phyloP scores from a whole-genome alignment of 2,113 vertebrate species.

The Pygoscelis antarcticus region DNA sequence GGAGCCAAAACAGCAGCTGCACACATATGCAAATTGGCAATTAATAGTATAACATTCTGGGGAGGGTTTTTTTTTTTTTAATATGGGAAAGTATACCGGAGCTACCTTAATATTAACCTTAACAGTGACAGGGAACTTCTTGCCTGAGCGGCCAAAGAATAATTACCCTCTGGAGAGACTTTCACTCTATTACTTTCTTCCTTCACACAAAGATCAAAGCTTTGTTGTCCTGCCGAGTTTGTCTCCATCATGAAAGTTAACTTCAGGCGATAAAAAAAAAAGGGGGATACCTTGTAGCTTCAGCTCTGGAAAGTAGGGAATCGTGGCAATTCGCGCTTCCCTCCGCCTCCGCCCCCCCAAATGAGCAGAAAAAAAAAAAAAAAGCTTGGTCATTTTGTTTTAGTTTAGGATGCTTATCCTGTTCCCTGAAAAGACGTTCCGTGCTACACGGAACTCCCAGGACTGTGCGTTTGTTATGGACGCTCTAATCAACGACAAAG shows the following conservation, averaged over 20 bases:
- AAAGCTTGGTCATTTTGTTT: neutral
- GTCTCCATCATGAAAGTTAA: slow-evolving; percentile 56
- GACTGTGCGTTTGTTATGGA: neutral
- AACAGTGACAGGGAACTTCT: slow-evolving; percentile 67
- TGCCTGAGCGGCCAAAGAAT: slow-evolving; percentile 69
- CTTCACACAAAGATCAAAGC: slow-evolving; percentile 62
- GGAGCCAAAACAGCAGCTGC: slow-evolving; percentile 91
- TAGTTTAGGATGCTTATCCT: neutral
- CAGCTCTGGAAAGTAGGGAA: neutral
- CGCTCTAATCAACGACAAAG: slow-evolving; percentile 18
- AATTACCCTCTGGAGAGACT: slow-evolving; percentile 79
- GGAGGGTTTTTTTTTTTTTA: slow-evolving; percentile 41
- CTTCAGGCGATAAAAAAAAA: slow-evolving; percentile 47
- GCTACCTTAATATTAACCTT: slow-evolving; percentile 82
- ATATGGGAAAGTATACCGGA: slow-evolving; percentile 73
- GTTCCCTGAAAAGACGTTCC: neutral
- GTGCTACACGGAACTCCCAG: neutral
- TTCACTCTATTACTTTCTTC: slow-evolving; percentile 64
- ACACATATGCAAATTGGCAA: slow-evolving; percentile 92
- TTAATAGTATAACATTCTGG: slow-evolving; percentile 89
- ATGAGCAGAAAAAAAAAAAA: neutral
- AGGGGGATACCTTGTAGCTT: neutral
- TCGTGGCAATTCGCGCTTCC: neutral
- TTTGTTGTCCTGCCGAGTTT: slow-evolving; percentile 76
- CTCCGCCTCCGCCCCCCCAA: neutral